Evolutionary conservation across 2,797 vertebrate genomes (phyloP).

Genomic region (Melanogrammus aeglefinus): DNA sequence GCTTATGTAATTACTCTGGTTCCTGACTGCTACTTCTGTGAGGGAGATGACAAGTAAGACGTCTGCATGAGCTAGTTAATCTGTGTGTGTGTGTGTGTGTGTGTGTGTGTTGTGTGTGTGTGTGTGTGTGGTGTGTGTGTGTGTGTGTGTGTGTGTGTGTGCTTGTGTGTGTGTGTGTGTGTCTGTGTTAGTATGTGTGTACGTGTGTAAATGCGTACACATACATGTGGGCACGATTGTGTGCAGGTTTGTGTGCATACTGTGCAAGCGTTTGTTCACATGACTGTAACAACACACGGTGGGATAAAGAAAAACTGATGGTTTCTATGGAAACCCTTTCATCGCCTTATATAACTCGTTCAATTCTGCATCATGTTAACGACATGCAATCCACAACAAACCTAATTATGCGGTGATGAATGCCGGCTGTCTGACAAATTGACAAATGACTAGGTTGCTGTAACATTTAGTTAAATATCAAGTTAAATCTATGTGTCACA

Average conservation of each 20-base stretch:
- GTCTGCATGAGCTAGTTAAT: not conserved
- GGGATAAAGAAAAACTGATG: not conserved
- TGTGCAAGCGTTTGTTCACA: too few species aligned
- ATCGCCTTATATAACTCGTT: not conserved
- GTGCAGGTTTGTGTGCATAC: too few species aligned
- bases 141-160: too few species aligned
- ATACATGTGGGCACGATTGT: not conserved
- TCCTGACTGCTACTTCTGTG: slow-evolving; percentile 48
- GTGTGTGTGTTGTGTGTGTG: slow-evolving; percentile 7
- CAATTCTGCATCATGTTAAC: not conserved
- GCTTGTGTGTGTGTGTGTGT: too few species aligned
- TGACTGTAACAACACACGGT: not conserved
- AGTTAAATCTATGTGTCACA: not conserved
- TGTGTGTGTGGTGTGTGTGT: too few species aligned
- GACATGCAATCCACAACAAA: not conserved
- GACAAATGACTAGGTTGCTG: too few species aligned
- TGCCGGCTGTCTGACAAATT: too few species aligned
- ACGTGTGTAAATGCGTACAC: not conserved
- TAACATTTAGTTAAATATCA: too few species aligned
- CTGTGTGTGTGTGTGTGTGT: slow-evolving; percentile 46
- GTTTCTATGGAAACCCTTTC: not conserved
- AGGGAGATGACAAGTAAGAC: slow-evolving; percentile 53
- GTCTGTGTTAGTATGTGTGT: too few species aligned
- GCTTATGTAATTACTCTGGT: slow-evolving; percentile 54
- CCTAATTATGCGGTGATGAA: too few species aligned